These are phyloP conservation scores for Cottoperca gobio DNA, from an alignment of 2,797 vertebrate genomes.

Conservation along the genomic window DNA sequence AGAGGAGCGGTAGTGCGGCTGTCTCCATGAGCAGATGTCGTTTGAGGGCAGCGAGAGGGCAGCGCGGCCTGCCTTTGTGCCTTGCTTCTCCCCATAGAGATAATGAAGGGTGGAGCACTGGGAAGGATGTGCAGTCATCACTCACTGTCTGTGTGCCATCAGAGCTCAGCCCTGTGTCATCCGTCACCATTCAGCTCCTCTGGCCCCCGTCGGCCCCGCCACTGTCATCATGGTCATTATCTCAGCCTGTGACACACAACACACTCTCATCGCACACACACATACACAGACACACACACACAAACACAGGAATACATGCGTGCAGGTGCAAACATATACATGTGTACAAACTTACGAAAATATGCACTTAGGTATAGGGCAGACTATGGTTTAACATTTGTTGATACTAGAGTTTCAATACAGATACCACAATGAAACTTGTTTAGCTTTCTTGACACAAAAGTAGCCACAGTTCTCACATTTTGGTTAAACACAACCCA, in stretches of 20 bases:
- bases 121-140: constrained; percentile 91
- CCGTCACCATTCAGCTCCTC: constrained; percentile 93
- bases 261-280: constrained; percentile 42
- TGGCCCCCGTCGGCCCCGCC: constrained; percentile 89
- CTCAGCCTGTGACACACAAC: constrained; percentile 76
- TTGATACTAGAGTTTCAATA: not conserved
- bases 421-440: not conserved
- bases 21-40: constrained; percentile 86
- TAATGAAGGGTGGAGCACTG: constrained; percentile 93
- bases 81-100: constrained; percentile 85
- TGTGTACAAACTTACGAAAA: constrained; percentile 7
- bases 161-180: constrained; percentile 91
- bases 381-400: not conserved
- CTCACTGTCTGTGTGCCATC: constrained; percentile 95
- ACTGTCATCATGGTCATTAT: constrained; percentile 97
- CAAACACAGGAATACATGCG: not conserved
- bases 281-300: constrained; percentile 20
- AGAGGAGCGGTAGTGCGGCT: constrained; percentile 76
- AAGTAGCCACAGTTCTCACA: not conserved
- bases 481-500: not conserved
- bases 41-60: constrained; percentile 87
- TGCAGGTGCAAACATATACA: constrained; percentile 39
- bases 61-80: constrained; percentile 84
- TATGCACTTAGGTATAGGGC: not conserved
- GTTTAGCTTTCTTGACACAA: not conserved